A percentile compares a stretch with the other conserved stretches of the same genome.
Evolutionary conservation across 2,113 vertebrate species (phyloP).

Genomic region (Mandrillus leucophaeus): DNA sequence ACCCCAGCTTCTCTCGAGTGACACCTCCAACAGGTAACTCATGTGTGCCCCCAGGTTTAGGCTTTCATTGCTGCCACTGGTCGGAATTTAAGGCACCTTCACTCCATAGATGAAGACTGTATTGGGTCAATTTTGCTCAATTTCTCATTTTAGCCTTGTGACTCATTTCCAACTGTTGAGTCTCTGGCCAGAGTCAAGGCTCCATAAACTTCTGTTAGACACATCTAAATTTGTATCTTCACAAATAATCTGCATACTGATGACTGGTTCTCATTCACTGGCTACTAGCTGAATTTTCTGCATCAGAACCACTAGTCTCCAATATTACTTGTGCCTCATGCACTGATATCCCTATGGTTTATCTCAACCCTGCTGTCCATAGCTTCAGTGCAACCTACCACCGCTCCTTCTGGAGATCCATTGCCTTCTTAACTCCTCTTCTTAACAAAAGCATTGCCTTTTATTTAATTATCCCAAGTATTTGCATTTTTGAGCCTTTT

Average conservation of each 20-base stretch:
- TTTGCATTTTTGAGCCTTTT: not conserved
- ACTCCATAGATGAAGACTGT: not conserved
- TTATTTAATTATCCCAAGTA: not conserved
- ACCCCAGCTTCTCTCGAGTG: not conserved
- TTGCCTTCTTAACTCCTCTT: not conserved
- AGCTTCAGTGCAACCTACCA: too few relatives aligned
- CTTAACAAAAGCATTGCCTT: not conserved
- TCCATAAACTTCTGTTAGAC: not conserved
- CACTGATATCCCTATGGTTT: not conserved
- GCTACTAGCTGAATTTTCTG: not conserved
- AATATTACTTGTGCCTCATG: not conserved
- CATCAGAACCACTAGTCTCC: not conserved
- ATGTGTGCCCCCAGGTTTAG: not conserved
- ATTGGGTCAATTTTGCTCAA: not conserved
- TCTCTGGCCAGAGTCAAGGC: not conserved
- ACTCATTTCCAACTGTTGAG: not conserved
- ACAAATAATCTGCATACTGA: not conserved
- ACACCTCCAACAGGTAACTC: not conserved
- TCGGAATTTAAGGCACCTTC: not conserved
- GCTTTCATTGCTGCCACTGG: not conserved
- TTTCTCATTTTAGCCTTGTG: not conserved
- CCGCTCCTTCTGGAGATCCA: not conserved
- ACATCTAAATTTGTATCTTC: not conserved
- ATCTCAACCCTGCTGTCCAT: not conserved
- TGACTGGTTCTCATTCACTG: not conserved